Conservation (phyloP, 2,113 vertebrate species). For the Synodontis membranacea region DNA sequence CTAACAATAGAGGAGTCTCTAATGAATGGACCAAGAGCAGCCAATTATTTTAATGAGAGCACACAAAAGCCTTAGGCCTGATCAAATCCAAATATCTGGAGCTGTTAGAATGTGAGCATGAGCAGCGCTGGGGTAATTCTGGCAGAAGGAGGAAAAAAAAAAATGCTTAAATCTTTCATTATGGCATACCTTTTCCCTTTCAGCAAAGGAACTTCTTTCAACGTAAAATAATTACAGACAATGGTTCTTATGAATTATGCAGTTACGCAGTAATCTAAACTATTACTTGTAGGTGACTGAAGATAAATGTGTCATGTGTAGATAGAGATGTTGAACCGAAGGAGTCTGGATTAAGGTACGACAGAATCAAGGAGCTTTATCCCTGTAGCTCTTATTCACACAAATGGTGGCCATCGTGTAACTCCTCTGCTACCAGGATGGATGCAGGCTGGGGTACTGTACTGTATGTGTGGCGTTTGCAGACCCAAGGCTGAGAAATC, state of each 20-base stretch:
- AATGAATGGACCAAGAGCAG: conserved; percentile 62
- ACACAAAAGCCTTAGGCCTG: conserved; percentile 55
- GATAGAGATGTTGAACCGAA: not conserved
- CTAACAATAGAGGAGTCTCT: conserved; percentile 57
- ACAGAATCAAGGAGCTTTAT: not conserved
- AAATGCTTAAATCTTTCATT: conserved; percentile 43
- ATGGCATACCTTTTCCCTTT: conserved; percentile 29
- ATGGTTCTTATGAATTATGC: not conserved
- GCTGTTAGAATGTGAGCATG: conserved; percentile 39
- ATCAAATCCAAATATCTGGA: conserved; percentile 60
- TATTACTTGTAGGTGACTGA: conserved; percentile 1
- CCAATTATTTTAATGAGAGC: conserved; percentile 66
- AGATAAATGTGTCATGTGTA: conserved; percentile 8
- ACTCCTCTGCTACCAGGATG: not conserved
- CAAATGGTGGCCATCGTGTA: not conserved
- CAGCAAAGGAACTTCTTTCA: conserved; percentile 18
- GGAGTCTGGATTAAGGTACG: not conserved
- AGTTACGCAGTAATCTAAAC: not conserved
- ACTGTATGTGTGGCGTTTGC: not conserved
- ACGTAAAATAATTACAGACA: conserved; percentile 23
- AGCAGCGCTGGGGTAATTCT: conserved; percentile 37
- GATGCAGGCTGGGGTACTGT: not conserved
- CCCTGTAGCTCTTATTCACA: not conserved
- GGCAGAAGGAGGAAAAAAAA: conserved; percentile 29
- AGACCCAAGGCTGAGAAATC: conserved; percentile 55